A percentile compares a stretch with the other conserved stretches of the same genome.
These are phyloP conservation scores for Polymixis lichenea DNA, from an alignment of 2,888 invertebrate species.

Conservation along the genomic window DNA sequence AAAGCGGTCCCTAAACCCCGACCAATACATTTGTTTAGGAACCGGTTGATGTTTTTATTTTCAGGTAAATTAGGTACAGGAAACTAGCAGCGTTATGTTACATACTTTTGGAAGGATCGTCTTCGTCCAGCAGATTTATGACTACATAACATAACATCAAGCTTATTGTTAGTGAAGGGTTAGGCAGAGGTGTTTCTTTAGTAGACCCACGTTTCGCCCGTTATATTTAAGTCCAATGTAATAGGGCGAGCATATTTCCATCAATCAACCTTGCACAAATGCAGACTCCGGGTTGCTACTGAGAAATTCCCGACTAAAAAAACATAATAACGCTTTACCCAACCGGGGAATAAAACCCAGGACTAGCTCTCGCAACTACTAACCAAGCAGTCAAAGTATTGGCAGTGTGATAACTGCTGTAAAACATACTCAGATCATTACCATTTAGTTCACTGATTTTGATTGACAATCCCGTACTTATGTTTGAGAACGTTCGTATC, in stretches of 20 bases:
- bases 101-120: background rate
- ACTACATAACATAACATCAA: background rate
- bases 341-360: background rate
- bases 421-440: background rate
- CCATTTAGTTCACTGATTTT: background rate
- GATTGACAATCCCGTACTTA: too few relatives aligned
- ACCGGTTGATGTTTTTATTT: slow-evolving; percentile 53
- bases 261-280: too few relatives aligned
- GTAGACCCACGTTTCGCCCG: background rate
- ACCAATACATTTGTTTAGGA: slow-evolving; percentile 33
- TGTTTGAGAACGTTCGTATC: too few relatives aligned
- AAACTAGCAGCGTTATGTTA: slow-evolving; percentile 11
- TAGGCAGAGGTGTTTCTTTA: background rate
- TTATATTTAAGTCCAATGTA: background rate
- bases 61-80: slow-evolving; percentile 24
- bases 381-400: background rate
- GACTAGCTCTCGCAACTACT: background rate
- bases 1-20: slow-evolving; percentile 46
- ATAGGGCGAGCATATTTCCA: background rate
- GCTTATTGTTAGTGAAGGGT: background rate
- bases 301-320: background rate
- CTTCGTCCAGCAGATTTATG: background rate
- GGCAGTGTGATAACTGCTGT: background rate
- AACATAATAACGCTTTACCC: background rate
- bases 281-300: background rate